Base-by-base conservation (phyloP, 2,888 invertebrate species). In the Germaria angustata region DNA sequence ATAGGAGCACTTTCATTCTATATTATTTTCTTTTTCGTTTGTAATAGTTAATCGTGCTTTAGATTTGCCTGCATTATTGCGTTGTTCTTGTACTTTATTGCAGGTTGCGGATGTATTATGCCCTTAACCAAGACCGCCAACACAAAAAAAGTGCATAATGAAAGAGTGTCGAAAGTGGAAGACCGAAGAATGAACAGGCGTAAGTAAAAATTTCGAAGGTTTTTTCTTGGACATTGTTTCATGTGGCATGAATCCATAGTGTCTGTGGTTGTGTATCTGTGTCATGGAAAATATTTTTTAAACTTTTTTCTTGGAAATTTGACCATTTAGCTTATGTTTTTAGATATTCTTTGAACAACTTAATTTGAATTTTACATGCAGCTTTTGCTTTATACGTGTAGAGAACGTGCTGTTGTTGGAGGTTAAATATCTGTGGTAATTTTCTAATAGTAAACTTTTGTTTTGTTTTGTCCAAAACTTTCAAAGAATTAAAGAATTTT, bases 121-220 rank as follows among this genome's bases (percentile, higher is more conserved):
- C 91, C 93, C 93, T 76, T 85, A 87, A 77, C 94, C 95, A 81
- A 96, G 96, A 83, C 98, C 98, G 3, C 93, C 95, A 76, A 94
- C 94, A 59, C 94, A 95, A 85, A 97, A 97, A 88, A 93, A 94
- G 2, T 98, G 98, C 92, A 96, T 95, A 91, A 93, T 94, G 84
- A 94, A 95, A 87, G 95, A 96, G 82, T 98, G 98, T 89, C 97
- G 98, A 0, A 93, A 93, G 85, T 98, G 98, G 98, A 93, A 95
- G 84, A 94, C 95, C 53, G 95, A 96, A 28, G 93, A 95, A 77
- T 98, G 98, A 98, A 97, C 97, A 71, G 95, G 95, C 92, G 98
- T 98, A 92, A 95, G 96, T 94, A 87, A 22, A 3, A 39, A 20
- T 78, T 75, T 44, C 49, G n/a, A n/a, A 39, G 49, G 1, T 32